These are phyloP conservation scores for Hydrozoanthus tunicans DNA, from an alignment of 64 coral and sea anemone genomes.

Conservation along the genomic window DNA sequence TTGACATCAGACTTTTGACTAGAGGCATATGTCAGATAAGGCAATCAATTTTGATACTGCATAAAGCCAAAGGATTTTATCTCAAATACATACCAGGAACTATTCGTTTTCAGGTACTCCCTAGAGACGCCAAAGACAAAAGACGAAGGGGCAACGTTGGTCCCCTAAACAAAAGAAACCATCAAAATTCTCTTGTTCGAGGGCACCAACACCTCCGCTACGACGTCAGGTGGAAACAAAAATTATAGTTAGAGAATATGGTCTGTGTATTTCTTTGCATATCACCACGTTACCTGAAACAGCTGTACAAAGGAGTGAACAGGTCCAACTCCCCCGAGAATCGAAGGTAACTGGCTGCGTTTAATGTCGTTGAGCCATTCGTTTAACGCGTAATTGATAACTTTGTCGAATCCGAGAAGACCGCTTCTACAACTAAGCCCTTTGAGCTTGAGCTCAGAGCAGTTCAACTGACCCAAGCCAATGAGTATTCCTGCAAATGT, in stretches of 20 bases:
- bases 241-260: background rate
- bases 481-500: conserved; percentile 91
- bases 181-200: too few relatives aligned
- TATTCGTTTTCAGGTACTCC: too few relatives aligned
- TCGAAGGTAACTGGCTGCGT: conserved; percentile 78
- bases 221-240: background rate
- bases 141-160: too few relatives aligned
- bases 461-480: conserved; percentile 91
- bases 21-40: too few relatives aligned
- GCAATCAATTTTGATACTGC: too few relatives aligned
- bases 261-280: background rate
- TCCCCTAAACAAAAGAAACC: too few relatives aligned
- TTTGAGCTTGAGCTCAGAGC: conserved; percentile 91
- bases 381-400: conserved; percentile 82
- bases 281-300: conserved; percentile 57
- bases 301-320: conserved; percentile 96
- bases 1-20: too few relatives aligned
- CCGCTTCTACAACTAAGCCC: conserved; percentile 88
- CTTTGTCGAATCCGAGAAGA: conserved; percentile 90
- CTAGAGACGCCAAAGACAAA: too few relatives aligned
- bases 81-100: too few relatives aligned
- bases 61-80: too few relatives aligned
- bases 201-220: too few relatives aligned
- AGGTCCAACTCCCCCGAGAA: conserved; percentile 94
- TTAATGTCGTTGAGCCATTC: conserved; percentile 96